These are phyloP conservation scores for Fregata magnificens DNA, from an alignment of 2,113 vertebrate genomes.

Conservation along the genomic window DNA sequence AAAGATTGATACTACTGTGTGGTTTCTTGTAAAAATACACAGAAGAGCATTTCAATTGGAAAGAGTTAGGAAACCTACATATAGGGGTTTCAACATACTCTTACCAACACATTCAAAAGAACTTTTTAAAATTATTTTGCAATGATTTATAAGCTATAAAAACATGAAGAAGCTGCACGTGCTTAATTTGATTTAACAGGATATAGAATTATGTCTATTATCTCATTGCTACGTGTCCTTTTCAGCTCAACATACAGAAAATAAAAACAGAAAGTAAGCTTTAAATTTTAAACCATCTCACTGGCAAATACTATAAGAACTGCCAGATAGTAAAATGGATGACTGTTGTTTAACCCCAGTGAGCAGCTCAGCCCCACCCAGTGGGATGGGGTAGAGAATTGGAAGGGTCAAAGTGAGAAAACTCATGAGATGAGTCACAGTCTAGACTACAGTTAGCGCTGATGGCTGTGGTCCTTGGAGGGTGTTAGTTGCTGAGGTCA, in stretches of 20 bases:
- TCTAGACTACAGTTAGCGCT: rapidly evolving
- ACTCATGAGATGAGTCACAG: neutral
- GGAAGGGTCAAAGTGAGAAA: neutral
- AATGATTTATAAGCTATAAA: neutral
- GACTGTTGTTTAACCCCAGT: neutral
- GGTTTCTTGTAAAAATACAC: neutral
- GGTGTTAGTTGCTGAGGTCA: neutral
- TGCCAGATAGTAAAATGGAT: neutral
- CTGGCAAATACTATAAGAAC: neutral
- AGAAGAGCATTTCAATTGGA: neutral
- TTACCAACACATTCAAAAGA: neutral
- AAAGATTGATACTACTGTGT: neutral
- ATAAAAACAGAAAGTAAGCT: neutral
- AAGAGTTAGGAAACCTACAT: neutral
- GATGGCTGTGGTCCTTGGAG: neutral
- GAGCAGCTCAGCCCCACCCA: neutral
- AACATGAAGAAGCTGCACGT: neutral
- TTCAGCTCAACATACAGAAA: neutral
- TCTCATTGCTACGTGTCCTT: neutral
- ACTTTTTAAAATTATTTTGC: neutral
- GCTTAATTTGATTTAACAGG: neutral
- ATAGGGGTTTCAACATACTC: neutral
- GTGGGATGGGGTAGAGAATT: neutral
- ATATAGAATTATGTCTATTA: neutral
- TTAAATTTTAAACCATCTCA: neutral